Percentiles rank a stretch among this genome's conserved stretches.
These are phyloP conservation scores for Corythornis cristatus DNA, from an alignment of 2,113 vertebrate species.

Conservation along the genomic window DNA sequence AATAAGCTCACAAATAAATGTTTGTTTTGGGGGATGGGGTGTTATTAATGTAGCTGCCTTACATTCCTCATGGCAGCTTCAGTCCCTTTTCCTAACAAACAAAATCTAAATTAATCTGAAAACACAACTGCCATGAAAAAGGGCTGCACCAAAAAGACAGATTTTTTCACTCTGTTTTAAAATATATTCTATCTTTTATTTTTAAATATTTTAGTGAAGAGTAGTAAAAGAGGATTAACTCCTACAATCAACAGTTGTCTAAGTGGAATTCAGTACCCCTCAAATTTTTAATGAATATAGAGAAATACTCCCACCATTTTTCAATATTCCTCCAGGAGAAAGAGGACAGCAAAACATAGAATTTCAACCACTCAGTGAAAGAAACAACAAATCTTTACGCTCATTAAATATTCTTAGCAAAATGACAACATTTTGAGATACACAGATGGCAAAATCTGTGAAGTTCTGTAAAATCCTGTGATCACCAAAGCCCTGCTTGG, in stretches of 20 bases:
- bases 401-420: not conserved
- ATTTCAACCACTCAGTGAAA: not conserved
- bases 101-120: not conserved
- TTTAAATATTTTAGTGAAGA: not conserved
- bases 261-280: not conserved
- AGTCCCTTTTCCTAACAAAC: not conserved
- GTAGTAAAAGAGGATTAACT: not conserved
- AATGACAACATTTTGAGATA: not conserved
- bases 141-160: not conserved
- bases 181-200: not conserved
- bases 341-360: not conserved
- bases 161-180: not conserved
- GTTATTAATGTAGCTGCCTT: not conserved
- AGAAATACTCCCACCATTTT: not conserved
- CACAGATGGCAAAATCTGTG: not conserved
- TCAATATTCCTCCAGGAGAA: not conserved
- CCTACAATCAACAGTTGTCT: not conserved
- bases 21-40: not conserved
- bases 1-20: conserved; percentile 43
- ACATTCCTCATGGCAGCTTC: not conserved
- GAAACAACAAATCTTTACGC: not conserved
- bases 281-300: not conserved
- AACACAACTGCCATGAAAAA: not conserved
- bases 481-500: not conserved
- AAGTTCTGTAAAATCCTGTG: not conserved